A percentile compares a stretch with the other conserved stretches of the same genome.
phyloP scores from a whole-genome alignment of 2,797 vertebrate species.

The Mormyrops boulengeri region DNA sequence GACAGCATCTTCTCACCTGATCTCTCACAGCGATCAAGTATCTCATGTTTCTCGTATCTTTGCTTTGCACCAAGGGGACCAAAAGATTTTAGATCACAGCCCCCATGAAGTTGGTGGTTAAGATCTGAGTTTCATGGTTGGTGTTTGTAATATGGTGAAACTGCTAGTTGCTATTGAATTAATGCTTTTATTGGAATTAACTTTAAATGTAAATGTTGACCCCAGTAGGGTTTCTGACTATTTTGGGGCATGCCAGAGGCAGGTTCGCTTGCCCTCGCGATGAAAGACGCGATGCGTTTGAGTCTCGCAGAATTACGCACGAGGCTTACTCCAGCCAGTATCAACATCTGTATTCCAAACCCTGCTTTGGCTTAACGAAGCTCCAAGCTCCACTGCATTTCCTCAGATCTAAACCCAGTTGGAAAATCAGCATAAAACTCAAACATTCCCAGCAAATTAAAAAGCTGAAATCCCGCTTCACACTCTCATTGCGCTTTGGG shows the following conservation, averaged over 20 bases:
- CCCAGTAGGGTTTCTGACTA: background rate
- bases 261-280: background rate
- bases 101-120: background rate
- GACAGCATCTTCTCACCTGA: background rate
- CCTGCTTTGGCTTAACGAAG: background rate
- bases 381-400: background rate
- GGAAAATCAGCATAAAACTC: background rate
- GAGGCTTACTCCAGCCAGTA: background rate
- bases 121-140: background rate
- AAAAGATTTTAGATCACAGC: background rate
- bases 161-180: background rate
- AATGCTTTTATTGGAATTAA: background rate
- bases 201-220: background rate
- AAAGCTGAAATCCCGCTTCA: background rate
- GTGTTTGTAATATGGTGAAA: background rate
- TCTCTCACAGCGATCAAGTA: background rate
- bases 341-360: background rate
- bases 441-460: background rate
- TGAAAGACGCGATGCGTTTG: background rate
- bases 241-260: background rate
- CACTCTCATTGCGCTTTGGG: background rate
- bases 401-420: conserved; percentile 6
- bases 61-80: background rate
- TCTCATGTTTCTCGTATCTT: background rate
- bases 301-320: background rate